A percentile compares a stretch with the other conserved stretches of the same genome.
phyloP scores from a whole-genome alignment of 1,140 invertebrate species.

The Idris sp. region DNA sequence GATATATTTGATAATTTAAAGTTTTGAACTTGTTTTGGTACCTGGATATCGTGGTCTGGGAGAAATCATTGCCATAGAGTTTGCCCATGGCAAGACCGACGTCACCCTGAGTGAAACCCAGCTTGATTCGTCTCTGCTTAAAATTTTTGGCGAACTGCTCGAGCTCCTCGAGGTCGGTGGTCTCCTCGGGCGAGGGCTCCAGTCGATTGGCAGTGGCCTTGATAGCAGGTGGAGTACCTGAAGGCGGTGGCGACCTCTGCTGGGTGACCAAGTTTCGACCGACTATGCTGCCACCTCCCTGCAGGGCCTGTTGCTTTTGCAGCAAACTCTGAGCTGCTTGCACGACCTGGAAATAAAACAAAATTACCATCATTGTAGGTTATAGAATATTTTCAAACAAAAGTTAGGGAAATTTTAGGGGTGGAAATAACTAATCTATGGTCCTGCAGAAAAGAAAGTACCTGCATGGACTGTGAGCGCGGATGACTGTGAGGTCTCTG shows the following conservation, averaged over 20 bases:
- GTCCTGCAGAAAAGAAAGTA: slow-evolving; percentile 63
- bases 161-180: slow-evolving; percentile 95
- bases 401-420: no score
- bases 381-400: no score
- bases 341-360: slow-evolving; percentile 74
- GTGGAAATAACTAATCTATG: slow-evolving; percentile 53
- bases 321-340: slow-evolving; percentile 90
- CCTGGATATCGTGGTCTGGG: slow-evolving; percentile 97
- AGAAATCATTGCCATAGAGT: slow-evolving; percentile 99
- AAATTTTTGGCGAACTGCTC: slow-evolving; percentile 98
- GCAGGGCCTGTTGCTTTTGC: slow-evolving; percentile 84
- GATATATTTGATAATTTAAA: no score
- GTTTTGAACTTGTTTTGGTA: not conserved
- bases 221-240: slow-evolving; percentile 75
- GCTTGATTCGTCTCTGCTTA: slow-evolving; percentile 96
- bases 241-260: slow-evolving; percentile 76
- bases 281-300: slow-evolving; percentile 70
- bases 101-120: slow-evolving; percentile 99
- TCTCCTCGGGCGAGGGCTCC: slow-evolving; percentile 92
- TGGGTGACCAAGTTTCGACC: slow-evolving; percentile 69
- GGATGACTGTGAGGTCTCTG: slow-evolving; percentile 75
- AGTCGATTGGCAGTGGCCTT: slow-evolving; percentile 80
- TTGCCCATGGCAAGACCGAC: slow-evolving; percentile 99
- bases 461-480: slow-evolving; percentile 77
- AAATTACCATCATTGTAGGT: slow-evolving; percentile 25